Base-by-base conservation (phyloP, 2,888 invertebrate species). In the Platypus cylindrus region DNA sequence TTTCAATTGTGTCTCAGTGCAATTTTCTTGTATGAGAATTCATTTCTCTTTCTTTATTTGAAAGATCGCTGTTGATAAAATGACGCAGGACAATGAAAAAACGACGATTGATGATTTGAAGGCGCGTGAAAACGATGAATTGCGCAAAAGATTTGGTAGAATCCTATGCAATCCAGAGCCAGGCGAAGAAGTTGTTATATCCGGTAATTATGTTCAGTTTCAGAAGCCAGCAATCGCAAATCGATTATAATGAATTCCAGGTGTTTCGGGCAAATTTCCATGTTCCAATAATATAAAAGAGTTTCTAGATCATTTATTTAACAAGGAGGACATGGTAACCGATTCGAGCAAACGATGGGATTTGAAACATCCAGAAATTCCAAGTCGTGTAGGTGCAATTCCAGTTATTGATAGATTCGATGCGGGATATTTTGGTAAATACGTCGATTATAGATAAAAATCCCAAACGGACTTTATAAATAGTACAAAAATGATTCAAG, bases 251-350 rank as follows among this genome's bases (percentile, higher is more conserved):
- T n/a, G n/a, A n/a, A n/a, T 40, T 34, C 30, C 24, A 55, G 56
- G 56, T 22, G 11, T 78, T 7, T 66, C 81, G 0, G 82, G 81
- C 0, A 66, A 76, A 51, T 81, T 81, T 58, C 89, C 90, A 0
- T 77, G 84, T 49, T 82, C 83, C 0, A 71, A 77, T 43, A 78
- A 78, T 48, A 70, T 87, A 35, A 60, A 70, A 30, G 75, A 84
- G 45, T 75, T 86, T 26, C 64, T 70, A 51, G 65, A 78, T 35
- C 77, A 78, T 50, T 65, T 89, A 11, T 72, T 78, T 49, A 75
- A 78, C 53, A 81, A 81, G 58, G 73, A 82, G 45, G 89, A 94
- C 53, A 73, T 91, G 67, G 75, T 90, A 37, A 83, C 85, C 33
- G 82, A 76, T 16, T 84, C 84, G 52, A 32, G 25, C 17, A 69